phyloP scores from a whole-genome alignment of 2,888 invertebrate genomes.

The Megalurothrips usitatus region DNA sequence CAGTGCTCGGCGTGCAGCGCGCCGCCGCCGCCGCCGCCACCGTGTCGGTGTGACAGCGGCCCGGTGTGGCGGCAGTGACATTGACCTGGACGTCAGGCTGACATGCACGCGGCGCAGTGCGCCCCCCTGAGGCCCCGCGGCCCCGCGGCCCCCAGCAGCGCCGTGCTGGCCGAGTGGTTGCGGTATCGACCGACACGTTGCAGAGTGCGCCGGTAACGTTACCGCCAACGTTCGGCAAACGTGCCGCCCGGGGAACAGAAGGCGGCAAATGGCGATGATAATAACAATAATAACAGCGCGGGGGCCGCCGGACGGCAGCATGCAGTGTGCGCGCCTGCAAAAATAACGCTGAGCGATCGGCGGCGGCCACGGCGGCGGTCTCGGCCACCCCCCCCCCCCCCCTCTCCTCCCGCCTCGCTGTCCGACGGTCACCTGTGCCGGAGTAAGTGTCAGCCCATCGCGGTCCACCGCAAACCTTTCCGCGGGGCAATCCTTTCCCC shows the following conservation, averaged over 20 bases:
- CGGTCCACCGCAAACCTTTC: too few relatives aligned
- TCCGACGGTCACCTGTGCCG: too few relatives aligned
- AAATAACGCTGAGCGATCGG: too few relatives aligned
- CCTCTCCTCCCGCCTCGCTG: too few relatives aligned
- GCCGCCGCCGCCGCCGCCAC: not conserved
- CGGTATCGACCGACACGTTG: not conserved
- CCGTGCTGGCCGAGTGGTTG: not conserved
- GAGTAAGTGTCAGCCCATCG: too few relatives aligned
- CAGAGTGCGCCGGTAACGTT: not conserved
- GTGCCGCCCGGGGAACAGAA: not conserved
- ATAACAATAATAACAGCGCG: too few relatives aligned
- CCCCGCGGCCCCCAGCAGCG: not conserved
- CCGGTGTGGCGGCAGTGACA: conserved; percentile 7
- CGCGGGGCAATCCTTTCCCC: too few relatives aligned
- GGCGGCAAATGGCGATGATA: not conserved
- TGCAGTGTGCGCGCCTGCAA: too few relatives aligned
- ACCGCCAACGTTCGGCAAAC: too few relatives aligned
- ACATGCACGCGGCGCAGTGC: not conserved
- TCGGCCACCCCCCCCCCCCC: too few relatives aligned
- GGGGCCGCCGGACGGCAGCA: too few relatives aligned
- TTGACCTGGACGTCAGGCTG: not conserved
- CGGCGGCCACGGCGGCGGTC: too few relatives aligned
- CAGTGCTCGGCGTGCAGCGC: not conserved
- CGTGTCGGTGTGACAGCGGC: not conserved
- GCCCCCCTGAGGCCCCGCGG: not conserved